phyloP scores from a whole-genome alignment of 30 jellyfish, hydroid and myxozoan genomes.

The Catostylus mosaicus region DNA sequence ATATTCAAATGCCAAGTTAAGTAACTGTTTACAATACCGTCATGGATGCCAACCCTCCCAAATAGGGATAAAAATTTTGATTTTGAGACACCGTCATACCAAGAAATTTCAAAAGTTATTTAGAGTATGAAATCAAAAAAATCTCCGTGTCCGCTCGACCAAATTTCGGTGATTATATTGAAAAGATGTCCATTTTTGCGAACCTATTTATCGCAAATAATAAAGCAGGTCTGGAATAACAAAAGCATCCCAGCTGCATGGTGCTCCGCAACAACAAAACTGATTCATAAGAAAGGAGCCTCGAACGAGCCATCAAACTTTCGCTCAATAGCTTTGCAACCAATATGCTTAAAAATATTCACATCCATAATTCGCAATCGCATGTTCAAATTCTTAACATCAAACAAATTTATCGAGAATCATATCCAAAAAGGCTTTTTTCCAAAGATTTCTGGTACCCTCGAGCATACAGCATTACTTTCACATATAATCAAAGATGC shows the following conservation, averaged over 20 bases:
- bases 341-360: constrained; percentile 12
- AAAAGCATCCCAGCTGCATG: constrained; percentile 19
- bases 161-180: constrained; percentile 29
- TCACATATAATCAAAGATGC: constrained; percentile 50
- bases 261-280: constrained; percentile 4
- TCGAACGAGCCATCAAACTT: constrained; percentile 31
- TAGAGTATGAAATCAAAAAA: constrained; percentile 23
- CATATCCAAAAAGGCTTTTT: constrained; percentile 25
- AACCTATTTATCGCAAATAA: constrained; percentile 31
- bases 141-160: constrained; percentile 62
- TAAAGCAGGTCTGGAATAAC: constrained; percentile 15
- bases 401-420: constrained; percentile 7
- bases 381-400: constrained; percentile 16
- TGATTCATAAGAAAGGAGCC: constrained; percentile 20
- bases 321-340: constrained; percentile 33
- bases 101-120: constrained; percentile 21
- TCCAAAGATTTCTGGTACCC: constrained; percentile 14
- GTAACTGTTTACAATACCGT: constrained; percentile 5
- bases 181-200: constrained; percentile 56
- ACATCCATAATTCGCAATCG: constrained; percentile 35
- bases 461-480: constrained; percentile 48
- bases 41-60: constrained; percentile 18
- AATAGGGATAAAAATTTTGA: constrained; percentile 1
- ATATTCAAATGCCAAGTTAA: constrained; percentile 13
- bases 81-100: constrained; percentile 32